These are phyloP conservation scores for Chaenocephalus aceratus DNA, from an alignment of 2,113 vertebrate species.

Conservation along the genomic window DNA sequence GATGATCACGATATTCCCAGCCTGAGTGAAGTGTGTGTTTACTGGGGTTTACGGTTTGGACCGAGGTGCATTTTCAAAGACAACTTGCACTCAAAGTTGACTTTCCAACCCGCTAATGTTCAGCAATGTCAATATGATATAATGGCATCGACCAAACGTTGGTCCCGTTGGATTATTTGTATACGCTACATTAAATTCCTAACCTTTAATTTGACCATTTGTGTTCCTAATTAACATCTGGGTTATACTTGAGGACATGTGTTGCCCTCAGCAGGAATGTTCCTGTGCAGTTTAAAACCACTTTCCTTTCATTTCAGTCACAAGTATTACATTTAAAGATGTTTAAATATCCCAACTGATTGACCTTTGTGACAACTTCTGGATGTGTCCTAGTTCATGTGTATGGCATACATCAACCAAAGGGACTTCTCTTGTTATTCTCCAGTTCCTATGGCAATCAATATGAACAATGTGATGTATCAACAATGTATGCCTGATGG, in stretches of 20 bases:
- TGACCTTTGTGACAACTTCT: no score
- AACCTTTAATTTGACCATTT: neutral
- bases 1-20: conserved; percentile 61
- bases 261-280: neutral
- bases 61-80: conserved; percentile 26
- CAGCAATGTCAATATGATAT: neutral
- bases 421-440: no score
- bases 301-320: no score
- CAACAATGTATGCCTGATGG: no score
- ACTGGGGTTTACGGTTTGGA: conserved; percentile 16
- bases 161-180: neutral
- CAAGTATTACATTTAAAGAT: no score
- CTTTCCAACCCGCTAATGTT: neutral
- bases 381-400: no score
- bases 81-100: conserved; percentile 23
- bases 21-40: conserved; percentile 27
- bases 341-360: no score
- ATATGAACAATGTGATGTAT: no score
- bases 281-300: neutral
- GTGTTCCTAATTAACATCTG: neutral
- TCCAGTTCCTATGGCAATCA: no score
- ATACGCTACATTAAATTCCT: neutral
- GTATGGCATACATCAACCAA: no score
- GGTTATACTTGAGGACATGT: neutral
- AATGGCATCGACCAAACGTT: neutral